phyloP scores from a whole-genome alignment of 2,113 vertebrate species.

The Cyprinodon tularosa region DNA sequence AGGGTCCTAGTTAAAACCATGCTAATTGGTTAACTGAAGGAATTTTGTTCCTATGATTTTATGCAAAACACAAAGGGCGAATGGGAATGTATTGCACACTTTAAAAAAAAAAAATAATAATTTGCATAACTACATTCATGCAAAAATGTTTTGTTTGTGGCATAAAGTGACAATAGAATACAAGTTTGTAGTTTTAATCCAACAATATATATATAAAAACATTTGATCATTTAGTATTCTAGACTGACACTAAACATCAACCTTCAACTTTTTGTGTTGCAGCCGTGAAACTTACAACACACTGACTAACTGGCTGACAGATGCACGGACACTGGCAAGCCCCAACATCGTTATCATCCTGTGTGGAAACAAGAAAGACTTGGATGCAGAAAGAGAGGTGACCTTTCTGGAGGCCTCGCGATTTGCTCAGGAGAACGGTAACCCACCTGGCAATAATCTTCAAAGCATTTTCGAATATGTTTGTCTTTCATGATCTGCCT shows the following conservation, averaged over 20 bases:
- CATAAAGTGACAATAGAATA: neutral
- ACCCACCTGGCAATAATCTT: neutral
- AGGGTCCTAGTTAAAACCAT: no score
- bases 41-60: no score
- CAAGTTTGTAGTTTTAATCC: neutral
- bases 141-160: neutral
- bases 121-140: no score
- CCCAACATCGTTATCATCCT: conserved; percentile 93
- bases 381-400: conserved; percentile 91
- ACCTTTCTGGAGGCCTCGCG: conserved; percentile 93
- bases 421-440: conserved; percentile 94
- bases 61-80: no score
- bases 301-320: conserved; percentile 91
- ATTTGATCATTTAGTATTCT: neutral
- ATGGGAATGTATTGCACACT: no score
- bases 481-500: neutral
- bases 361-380: conserved; percentile 93
- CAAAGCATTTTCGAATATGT: neutral
- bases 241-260: neutral
- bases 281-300: conserved; percentile 93
- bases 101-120: no score
- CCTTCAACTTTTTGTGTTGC: neutral
- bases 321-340: conserved; percentile 90
- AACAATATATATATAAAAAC: neutral
- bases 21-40: no score